These are phyloP conservation scores for Clarias gariepinus DNA, from an alignment of 2,113 vertebrate species.

Conservation along the genomic window DNA sequence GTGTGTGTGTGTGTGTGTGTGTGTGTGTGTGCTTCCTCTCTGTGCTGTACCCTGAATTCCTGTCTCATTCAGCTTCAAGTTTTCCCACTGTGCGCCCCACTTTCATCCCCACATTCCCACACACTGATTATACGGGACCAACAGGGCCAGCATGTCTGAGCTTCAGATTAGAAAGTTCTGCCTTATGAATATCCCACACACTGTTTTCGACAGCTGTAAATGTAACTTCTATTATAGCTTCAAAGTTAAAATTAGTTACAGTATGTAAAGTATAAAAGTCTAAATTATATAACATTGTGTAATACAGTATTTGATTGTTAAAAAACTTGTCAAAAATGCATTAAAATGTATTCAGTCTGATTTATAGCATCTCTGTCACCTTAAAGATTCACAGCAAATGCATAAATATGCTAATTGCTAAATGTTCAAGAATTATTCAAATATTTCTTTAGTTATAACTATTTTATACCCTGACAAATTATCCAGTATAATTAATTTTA, in stretches of 20 bases:
- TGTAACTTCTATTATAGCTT: background rate
- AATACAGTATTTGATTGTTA: background rate
- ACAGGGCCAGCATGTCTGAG: background rate
- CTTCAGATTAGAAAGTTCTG: background rate
- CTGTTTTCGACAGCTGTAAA: background rate
- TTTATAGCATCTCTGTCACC: no score
- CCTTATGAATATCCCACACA: background rate
- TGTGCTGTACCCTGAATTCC: conserved; percentile 34
- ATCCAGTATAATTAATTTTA: no score
- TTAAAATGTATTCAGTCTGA: no score
- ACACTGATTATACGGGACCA: background rate
- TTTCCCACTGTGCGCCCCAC: conserved; percentile 40
- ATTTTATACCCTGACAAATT: no score
- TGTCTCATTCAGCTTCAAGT: conserved; percentile 38
- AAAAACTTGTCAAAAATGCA: no score
- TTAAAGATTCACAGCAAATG: no score
- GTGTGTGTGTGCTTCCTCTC: conserved; percentile 44
- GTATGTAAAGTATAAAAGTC: background rate
- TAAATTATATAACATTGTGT: background rate
- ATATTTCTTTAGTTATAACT: no score
- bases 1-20: conserved; percentile 49
- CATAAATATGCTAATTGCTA: no score
- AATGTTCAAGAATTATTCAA: no score
- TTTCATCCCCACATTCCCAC: conserved; percentile 22
- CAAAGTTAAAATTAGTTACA: background rate